A percentile compares a stretch with the other conserved stretches of the same genome.
Evolutionary conservation across 2,113 vertebrate genomes (phyloP).

Genomic region (Gymnorhina tibicen): DNA sequence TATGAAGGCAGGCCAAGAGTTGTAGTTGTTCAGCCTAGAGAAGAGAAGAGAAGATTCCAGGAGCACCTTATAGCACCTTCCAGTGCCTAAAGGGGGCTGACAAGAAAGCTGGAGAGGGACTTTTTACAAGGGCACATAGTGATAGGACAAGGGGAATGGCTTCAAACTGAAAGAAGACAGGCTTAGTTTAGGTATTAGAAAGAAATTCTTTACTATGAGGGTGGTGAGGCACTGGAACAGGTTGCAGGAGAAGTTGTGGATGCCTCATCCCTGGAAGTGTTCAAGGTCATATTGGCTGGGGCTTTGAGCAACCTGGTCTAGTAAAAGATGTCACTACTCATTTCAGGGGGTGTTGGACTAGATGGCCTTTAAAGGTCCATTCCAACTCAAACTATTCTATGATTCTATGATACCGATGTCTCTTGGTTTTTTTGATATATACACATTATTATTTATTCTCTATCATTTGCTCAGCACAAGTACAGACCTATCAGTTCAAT

Average conservation of each 20-base stretch:
- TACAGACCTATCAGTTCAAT: not conserved
- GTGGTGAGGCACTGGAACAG: not conserved
- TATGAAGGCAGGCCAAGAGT: not conserved
- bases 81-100: not conserved
- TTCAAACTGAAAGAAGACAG: not conserved
- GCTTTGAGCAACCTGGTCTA: not conserved
- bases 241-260: not conserved
- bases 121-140: not conserved
- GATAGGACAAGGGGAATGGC: not conserved
- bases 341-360: not conserved
- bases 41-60: not conserved
- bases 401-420: not conserved
- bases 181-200: not conserved
- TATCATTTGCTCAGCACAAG: not conserved
- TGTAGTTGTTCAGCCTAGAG: not conserved
- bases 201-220: not conserved
- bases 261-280: not conserved
- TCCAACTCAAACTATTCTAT: not conserved
- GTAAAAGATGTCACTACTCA: not conserved
- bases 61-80: not conserved
- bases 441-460: not conserved
- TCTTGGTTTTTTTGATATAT: not conserved
- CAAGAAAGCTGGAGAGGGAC: not conserved
- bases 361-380: not conserved
- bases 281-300: not conserved